Evolutionary conservation across 1,140 invertebrate species (phyloP), one percentile per base, ranked within the genome.

Genomic region (Araneus ventricosus): DNA sequence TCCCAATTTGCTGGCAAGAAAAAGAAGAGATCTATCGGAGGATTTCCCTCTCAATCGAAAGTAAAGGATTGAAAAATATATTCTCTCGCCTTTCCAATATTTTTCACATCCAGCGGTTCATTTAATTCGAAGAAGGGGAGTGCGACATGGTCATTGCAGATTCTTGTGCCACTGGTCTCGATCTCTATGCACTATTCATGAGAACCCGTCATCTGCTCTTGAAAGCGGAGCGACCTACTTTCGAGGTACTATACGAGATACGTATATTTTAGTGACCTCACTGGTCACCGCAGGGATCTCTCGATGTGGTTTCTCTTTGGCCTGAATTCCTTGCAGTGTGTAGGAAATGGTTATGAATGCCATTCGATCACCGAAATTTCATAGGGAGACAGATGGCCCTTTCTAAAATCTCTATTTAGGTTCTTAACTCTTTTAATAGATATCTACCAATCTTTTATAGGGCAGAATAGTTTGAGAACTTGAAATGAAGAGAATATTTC

Each of bases 101-200:
- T 91, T 87, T 91, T 84, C 89, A 91, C 89, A 84, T 63, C 52
- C 52, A 84, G 57, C 10, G 45, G 88, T 84, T 45, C 89, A 84
- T 91, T 91, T 91, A 91, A 91, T 91, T 91, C 89, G 14, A 41
- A 20, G 79, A 79, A 90, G 34, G 57, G 24, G 20, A 61, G 57
- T 34, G 75, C 17, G 75, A 82, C 80, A 84, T 41, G 89, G 79
- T 91, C 57, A 61, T 75, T 91, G 75, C 89, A 61, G 59, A 91
- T 84, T 84, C 80, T 75, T 63, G 59, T 84, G 89, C 80, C 89
- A 91, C 30, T 84, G 39, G 70, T 59, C 88, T 52, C 61, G 88
- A 80, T 79, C 88, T 67, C 89, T 63, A 91, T 91, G 80, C 75
- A 84, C 52, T 80, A 91, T 91, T 91, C 89, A 91, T 91, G 89